Evolutionary conservation across 2,888 invertebrate species (phyloP), one percentile per base, ranked within the genome.

Genomic region (Folsomia candida): DNA sequence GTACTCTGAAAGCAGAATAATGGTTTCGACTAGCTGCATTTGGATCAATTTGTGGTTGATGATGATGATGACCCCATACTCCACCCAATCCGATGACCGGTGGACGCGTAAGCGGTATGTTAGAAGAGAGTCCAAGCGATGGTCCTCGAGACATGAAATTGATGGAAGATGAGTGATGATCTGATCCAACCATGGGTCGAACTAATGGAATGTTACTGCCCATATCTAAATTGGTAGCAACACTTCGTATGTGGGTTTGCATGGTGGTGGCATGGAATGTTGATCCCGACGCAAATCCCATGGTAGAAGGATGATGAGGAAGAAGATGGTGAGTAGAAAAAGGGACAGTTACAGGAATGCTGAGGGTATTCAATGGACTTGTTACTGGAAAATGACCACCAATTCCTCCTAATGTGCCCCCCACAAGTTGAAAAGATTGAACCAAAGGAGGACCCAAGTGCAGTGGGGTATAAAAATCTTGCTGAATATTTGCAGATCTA

Each of bases 201-300:
- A 79, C 79, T 11, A 80, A 68, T n/a, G 79, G 79, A 73, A 80
- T 80, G 14, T 47, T 47, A n/a, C n/a, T n/a, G n/a, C n/a, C n/a
- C n/a, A n/a, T n/a, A 60, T 79, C 78, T 29, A 80, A 68, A 69
- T 80, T 80, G 1, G 80, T 79, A 11, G 78, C 78, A 29, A 79
- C 79, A 24, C 75, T 79, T 18, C 79, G 68, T 47, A 79, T 79
- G 51, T 79, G 79, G 1, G 78, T 79, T 70, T 80, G 75, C n/a
- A 80, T 68, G 2, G 80, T 77, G 2, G 79, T 76, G 25, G 78
- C 74, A 64, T 73, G 74, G 18, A 72, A 73, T 1, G 74, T 74
- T 57, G 69, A 61, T 24, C 71, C 74, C 20, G 67, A 59, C 0
- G 69, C 69, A 47, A 74, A 66, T 14, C 71, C 71, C 6, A 72